These are phyloP conservation scores for Alitta virens DNA, from an alignment of 2,888 invertebrate species.

Conservation along the genomic window DNA sequence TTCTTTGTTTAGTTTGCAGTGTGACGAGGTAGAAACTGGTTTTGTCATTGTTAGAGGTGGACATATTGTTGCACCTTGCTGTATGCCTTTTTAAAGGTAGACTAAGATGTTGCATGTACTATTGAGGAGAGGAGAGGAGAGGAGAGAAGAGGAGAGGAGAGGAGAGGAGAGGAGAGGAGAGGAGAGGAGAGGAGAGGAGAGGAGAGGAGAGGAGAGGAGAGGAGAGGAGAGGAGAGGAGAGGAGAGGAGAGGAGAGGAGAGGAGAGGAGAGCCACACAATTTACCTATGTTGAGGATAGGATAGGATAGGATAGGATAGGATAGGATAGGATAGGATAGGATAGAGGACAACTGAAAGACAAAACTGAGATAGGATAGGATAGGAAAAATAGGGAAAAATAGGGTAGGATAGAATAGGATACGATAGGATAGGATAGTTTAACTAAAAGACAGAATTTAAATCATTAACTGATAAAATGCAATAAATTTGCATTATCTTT, in stretches of 20 bases:
- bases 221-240: not conserved
- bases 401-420: slow-evolving; percentile 6
- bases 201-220: not conserved
- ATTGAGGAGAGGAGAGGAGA: not conserved
- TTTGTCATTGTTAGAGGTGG: too few relatives aligned
- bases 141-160: not conserved
- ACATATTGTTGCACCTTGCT: too few relatives aligned
- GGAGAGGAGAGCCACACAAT: not conserved
- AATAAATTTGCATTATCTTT: too few relatives aligned
- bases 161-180: not conserved
- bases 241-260: not conserved
- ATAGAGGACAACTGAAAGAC: too few relatives aligned
- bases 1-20: too few relatives aligned
- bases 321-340: not conserved
- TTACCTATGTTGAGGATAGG: not conserved
- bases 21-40: too few relatives aligned
- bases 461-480: too few relatives aligned
- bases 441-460: too few relatives aligned
- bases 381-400: slow-evolving; percentile 3
- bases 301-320: not conserved
- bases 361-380: slow-evolving; percentile 2
- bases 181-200: not conserved
- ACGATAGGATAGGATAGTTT: slow-evolving; percentile 5
- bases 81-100: too few relatives aligned
- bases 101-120: too few relatives aligned